A percentile compares a stretch with the other conserved stretches of the same genome.
Conservation (phyloP, 2,113 vertebrate genomes). For the Smithornis capensis region DNA sequence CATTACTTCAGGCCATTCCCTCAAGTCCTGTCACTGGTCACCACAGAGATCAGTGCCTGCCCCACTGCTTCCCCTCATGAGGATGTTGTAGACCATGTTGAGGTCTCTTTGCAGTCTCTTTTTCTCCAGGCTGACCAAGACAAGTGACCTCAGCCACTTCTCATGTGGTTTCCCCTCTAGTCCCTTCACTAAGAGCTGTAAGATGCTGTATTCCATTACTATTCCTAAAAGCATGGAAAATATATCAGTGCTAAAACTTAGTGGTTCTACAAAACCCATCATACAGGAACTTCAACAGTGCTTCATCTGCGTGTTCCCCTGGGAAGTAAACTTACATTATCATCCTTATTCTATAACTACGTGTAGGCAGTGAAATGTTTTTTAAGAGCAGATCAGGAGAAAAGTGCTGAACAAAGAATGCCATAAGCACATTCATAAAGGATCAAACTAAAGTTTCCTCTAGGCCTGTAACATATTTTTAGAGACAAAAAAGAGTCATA, state of each 20-base stretch:
- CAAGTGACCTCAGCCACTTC: background rate
- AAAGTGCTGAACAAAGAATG: background rate
- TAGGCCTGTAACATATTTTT: background rate
- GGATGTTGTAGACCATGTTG: background rate
- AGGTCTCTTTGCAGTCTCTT: background rate
- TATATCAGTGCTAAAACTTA: background rate
- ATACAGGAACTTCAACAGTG: background rate
- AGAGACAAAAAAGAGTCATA: background rate
- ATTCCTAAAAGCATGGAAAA: background rate
- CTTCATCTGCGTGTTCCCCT: background rate
- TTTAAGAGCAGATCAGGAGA: background rate
- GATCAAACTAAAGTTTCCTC: background rate
- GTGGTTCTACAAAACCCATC: background rate
- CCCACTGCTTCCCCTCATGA: background rate
- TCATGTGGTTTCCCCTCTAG: background rate
- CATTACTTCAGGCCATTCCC: background rate
- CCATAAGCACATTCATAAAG: background rate
- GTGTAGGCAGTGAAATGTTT: background rate
- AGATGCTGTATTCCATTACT: background rate
- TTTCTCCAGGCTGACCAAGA: background rate
- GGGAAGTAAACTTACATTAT: background rate
- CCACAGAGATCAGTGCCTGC: background rate
- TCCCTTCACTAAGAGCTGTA: background rate
- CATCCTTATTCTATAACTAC: background rate
- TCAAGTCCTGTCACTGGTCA: accelerated